Evolutionary conservation across 2,797 vertebrate species (phyloP).

Genomic region (Myotis planiceps): DNA sequence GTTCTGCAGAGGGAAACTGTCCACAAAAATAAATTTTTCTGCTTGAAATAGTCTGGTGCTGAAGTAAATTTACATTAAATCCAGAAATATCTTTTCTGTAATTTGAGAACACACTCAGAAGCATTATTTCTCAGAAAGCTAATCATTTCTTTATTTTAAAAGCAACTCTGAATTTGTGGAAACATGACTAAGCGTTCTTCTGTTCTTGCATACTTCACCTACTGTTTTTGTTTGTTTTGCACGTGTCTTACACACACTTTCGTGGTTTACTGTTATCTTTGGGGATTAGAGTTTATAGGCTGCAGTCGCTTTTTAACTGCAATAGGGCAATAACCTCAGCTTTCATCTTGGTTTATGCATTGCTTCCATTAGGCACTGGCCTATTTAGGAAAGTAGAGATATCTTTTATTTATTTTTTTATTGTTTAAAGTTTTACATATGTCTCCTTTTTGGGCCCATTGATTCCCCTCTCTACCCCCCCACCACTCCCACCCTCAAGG

Average conservation of each 20-base stretch:
- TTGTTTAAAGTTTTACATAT: too few species aligned
- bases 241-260: neutral
- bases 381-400: neutral
- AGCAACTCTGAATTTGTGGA: conserved; percentile 42
- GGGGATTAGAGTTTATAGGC: conserved; percentile 27
- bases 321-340: neutral
- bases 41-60: conserved; percentile 12
- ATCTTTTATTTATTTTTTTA: too few species aligned
- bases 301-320: neutral
- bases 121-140: conserved; percentile 54
- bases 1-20: conserved; percentile 26
- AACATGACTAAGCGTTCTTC: neutral
- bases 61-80: conserved; percentile 33
- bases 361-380: conserved; percentile 42
- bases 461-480: too few species aligned
- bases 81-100: conserved; percentile 12
- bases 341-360: conserved; percentile 33
- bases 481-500: too few species aligned
- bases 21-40: conserved; percentile 25
- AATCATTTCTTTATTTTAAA: conserved; percentile 58
- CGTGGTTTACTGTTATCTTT: neutral
- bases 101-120: conserved; percentile 35
- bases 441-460: too few species aligned
- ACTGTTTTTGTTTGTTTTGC: neutral
- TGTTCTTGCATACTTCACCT: neutral